Evolutionary conservation across 2,113 vertebrate genomes (phyloP), one percentile per base, ranked within the genome.

Genomic region (Alectura lathami): DNA sequence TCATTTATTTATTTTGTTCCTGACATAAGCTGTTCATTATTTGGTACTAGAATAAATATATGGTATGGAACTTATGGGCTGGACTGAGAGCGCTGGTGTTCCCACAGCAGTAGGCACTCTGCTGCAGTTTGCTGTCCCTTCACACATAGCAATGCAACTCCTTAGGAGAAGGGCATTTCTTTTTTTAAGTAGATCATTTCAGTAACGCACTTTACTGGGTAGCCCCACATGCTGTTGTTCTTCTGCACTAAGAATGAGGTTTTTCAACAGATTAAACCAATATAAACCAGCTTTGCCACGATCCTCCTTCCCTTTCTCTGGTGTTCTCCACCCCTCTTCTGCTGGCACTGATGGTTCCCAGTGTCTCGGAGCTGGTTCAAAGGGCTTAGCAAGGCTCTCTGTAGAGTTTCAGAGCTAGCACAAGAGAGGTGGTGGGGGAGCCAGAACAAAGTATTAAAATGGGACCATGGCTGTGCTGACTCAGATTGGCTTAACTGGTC

Each of bases 221-320:
- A 83, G 45, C 75, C 70, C 63, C 83, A 57, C 45, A 76, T 48
- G 53, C 62, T 94, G 67, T 47, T 73, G 1, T 23, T 70, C 72
- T 94, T 88, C 42, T 80, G 83, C 59, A 95, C 86, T 22, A 45
- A 59, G 7, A 5, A 62, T 29, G 75, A 86, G 17, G 15, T 95
- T 96, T 96, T 92, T 62, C 76, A 90, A 67, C 79, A 91, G 63
- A 56, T 90, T 83, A 69, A 95, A 91, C 34, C 76, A 82, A 69
- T 79, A 60, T 86, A 74, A 91, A 79, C 22, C 1, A 3, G 56
- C 34, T 80, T 80, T 91, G 45, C 67, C 67, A 40, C 32, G 57
- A 77, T 17, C 42, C 26, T 66, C 18, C 40, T 36, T 29, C n/a
- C 59, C 45, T 66, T 69, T 83, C 75, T 67, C 42, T 80, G 38